Evolutionary conservation across 2,888 invertebrate genomes (phyloP), one percentile per base, ranked within the genome.

Genomic region (Allacma fusca): DNA sequence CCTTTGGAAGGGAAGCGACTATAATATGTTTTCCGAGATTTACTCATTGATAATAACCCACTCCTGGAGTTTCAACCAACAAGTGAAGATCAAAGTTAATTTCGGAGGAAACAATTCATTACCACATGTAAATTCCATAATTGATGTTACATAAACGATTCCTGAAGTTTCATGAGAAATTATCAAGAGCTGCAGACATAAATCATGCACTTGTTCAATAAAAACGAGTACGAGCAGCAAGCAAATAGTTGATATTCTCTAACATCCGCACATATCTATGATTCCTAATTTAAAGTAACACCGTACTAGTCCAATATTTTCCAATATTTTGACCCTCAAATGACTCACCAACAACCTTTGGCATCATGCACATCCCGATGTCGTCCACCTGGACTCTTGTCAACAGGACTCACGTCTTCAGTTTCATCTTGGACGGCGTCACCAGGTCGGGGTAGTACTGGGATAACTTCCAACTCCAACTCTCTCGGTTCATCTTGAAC

Each of bases 301-400:
- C 69, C 12, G 26, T 24, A n/a, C 7, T 24, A 40, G 13, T 40
- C 13, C 13, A 40, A 9, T 40, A 40, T 40, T 40, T n/a, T n/a
- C n/a, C n/a, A 19, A 50, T 12, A 19, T 50, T 29, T 65, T 28
- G 65, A 28, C 13, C n/a, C 13, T 65, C 16, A 23, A 65, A 21
- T 34, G 1, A 50, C 70, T 24, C 50, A 71, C 71, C 71, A 71
- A 59, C 71, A 71, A 16, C 71, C 71, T 23, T 59, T 71, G 1
- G 71, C 50, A 29, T 71, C 71, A 1, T 28, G 28, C 4, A 21
- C 28, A 28, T 71, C 71, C 13, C 19, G 57, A 57, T 59, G 9
- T 34, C 34, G 34, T 67, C 19, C 16, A 50, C 19, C 16, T 16
- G 50, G 50, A 50, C 50, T 50, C 50, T 50, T 50, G 19, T 50